A percentile compares a stretch with the other conserved stretches of the same genome.
Evolutionary conservation across 2,888 invertebrate species (phyloP).

Genomic region (Bruchidius siliquastri): DNA sequence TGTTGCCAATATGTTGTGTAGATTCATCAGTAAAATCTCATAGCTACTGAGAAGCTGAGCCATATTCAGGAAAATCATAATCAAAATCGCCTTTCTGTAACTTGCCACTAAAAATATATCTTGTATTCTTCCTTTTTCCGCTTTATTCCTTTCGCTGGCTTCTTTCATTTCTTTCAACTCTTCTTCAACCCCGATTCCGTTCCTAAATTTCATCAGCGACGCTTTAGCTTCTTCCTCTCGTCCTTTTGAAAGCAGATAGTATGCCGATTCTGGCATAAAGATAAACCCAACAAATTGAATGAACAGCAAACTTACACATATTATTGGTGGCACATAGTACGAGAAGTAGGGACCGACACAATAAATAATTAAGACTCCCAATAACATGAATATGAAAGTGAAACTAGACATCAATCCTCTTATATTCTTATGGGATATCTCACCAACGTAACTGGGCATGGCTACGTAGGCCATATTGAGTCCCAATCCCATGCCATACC

Average conservation of each 20-base stretch:
- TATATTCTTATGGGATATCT: conserved; percentile 43
- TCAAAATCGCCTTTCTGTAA: conserved; percentile 40
- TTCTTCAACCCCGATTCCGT: conserved; percentile 32
- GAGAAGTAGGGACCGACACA: conserved; percentile 33
- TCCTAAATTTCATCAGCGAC: conserved; percentile 32
- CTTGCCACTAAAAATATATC: conserved; percentile 39
- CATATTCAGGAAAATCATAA: conserved; percentile 40
- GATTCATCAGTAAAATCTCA: conserved; percentile 43
- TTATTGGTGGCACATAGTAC: conserved; percentile 28
- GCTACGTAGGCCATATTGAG: conserved; percentile 45
- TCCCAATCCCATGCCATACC: conserved; percentile 40
- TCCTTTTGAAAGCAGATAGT: conserved; percentile 37
- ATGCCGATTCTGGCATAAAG: conserved; percentile 43
- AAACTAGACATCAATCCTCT: conserved; percentile 41
- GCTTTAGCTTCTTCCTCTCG: conserved; percentile 35
- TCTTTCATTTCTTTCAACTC: conserved; percentile 38
- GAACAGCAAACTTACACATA: conserved; percentile 30
- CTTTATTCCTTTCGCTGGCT: conserved; percentile 37
- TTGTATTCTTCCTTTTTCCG: conserved; percentile 36
- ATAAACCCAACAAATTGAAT: conserved; percentile 37
- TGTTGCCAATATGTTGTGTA: conserved; percentile 39
- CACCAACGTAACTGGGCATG: conserved; percentile 43
- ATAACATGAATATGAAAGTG: conserved; percentile 43
- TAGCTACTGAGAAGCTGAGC: conserved; percentile 43
- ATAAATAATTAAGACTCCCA: conserved; percentile 37